phyloP scores from a whole-genome alignment of 2,797 vertebrate species.

The Huso huso region DNA sequence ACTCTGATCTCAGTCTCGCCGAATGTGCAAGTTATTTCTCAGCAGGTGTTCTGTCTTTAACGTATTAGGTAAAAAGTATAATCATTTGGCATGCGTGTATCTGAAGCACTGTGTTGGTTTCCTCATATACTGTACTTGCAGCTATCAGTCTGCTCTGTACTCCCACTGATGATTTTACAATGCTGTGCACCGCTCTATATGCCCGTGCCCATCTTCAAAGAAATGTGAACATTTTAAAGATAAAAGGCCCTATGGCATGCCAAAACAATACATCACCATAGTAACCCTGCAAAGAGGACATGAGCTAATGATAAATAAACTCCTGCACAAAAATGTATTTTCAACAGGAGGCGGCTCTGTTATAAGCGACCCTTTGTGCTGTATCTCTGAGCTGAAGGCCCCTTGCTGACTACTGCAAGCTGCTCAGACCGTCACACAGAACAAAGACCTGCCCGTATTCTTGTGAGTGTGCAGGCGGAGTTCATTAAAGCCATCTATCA shows the following conservation, averaged over 20 bases:
- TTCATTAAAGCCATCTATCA: constrained; percentile 29
- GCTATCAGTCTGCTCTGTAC: constrained; percentile 1
- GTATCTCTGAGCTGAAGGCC: constrained; percentile 26
- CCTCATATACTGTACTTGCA: background rate
- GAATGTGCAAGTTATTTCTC: too few relatives aligned
- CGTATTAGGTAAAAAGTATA: too few relatives aligned
- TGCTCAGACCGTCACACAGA: constrained; percentile 9
- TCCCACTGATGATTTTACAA: background rate
- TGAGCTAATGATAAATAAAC: constrained; percentile 41
- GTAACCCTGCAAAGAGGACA: constrained; percentile 21
- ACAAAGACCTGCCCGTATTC: constrained; percentile 28
- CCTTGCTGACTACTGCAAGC: constrained; percentile 10
- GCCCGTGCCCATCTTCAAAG: constrained; percentile 48
- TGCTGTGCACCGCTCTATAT: constrained; percentile 24
- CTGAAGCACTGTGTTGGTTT: background rate
- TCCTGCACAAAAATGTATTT: constrained; percentile 40
- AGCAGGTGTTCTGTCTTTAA: too few relatives aligned
- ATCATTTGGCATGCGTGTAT: too few relatives aligned
- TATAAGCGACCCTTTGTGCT: constrained; percentile 54
- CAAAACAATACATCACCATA: constrained; percentile 33
- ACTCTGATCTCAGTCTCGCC: too few relatives aligned
- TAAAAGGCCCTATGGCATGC: constrained; percentile 32
- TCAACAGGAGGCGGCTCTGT: constrained; percentile 20
- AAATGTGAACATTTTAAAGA: constrained; percentile 36
- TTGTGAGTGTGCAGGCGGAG: constrained; percentile 19